Base-by-base conservation (phyloP, 2,113 vertebrate genomes). In the Prietella phreatophila region DNA sequence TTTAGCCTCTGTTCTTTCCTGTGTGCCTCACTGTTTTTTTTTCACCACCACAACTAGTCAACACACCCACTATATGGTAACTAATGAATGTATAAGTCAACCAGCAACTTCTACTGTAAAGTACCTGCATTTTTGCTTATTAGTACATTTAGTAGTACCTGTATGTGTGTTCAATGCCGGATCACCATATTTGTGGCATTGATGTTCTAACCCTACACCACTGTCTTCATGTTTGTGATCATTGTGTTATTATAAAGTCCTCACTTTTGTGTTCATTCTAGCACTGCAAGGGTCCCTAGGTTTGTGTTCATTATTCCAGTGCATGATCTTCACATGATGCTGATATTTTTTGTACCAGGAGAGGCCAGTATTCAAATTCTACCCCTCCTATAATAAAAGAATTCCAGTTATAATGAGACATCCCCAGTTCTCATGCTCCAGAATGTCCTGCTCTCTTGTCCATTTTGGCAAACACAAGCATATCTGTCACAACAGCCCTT, bases 401-500 rank as follows among this genome's bases (percentile, higher is more conserved):
- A 83, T 84, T 86, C 60, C 91, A 90, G 86, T 91, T 93, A 90
- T 91, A 93, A 93, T 82, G 84, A 89, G 58, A 65, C 81, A 89
- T 91, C 89, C 56, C 22, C 80, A 86, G 82, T 75, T 83, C 76
- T 60, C 86, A 83, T 71, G 82, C 87, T 87, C 89, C 90, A 94
- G 91, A 91, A 88, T 89, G 27, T 83, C 83, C 86, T 30, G 87
- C 88, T 86, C 79, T 82, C 76, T 63, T 89, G 88, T 86, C 90
- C 91, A 91, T 91, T 85, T 87, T 94, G 94, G 93, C 92, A 92
- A 89, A 75, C 75, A 86, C 73, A 71, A 88, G 89, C 86, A 89
- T 84, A 88, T 90, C 89, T 90, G 90, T 94, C 94, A 93, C 90
- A 89, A 30, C 89, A 84, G 91, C 86, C 81, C 92, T 88, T 92